Conservation (phyloP, 2,113 vertebrate species). For the Malurus alboscapulatus region DNA sequence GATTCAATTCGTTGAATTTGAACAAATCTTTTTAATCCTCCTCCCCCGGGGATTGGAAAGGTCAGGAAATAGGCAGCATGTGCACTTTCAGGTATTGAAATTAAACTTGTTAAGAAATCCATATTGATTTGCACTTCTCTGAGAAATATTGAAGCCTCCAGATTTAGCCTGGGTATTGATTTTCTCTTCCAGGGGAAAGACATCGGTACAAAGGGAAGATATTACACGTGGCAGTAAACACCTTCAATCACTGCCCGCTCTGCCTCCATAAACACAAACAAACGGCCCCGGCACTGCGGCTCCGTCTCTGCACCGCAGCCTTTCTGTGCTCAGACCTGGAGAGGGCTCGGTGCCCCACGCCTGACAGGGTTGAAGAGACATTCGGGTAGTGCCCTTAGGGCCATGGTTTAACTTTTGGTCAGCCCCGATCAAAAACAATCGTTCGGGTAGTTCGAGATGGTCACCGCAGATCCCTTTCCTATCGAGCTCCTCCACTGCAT, state of each 20-base stretch:
- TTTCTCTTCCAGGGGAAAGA: conserved; percentile 50
- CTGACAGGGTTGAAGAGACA: rapidly evolving
- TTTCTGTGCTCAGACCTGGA: not conserved
- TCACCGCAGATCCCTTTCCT: not conserved
- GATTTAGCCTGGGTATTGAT: conserved; percentile 55
- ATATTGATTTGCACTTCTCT: conserved; percentile 58
- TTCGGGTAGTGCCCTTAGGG: not conserved
- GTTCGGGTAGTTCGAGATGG: not conserved
- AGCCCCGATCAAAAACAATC: not conserved
- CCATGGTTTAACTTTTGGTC: not conserved
- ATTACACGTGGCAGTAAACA: conserved; percentile 44
- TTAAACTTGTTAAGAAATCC: conserved; percentile 65
- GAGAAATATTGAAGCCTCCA: conserved; percentile 53
- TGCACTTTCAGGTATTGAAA: conserved; percentile 55
- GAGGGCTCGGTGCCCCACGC: not conserved
- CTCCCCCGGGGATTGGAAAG: conserved; percentile 3
- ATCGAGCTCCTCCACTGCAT: rapidly evolving
- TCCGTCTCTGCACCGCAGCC: rapidly evolving
- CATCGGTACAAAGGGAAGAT: not conserved
- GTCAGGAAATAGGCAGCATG: conserved; percentile 37
- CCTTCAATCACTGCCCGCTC: not conserved
- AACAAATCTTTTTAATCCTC: conserved; percentile 34
- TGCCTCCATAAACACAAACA: not conserved
- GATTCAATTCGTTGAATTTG: conserved; percentile 25
- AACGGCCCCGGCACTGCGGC: not conserved